phyloP scores from a whole-genome alignment of 35 echinoderm and acorn worm genomes.

The Holothuria glaberrima region DNA sequence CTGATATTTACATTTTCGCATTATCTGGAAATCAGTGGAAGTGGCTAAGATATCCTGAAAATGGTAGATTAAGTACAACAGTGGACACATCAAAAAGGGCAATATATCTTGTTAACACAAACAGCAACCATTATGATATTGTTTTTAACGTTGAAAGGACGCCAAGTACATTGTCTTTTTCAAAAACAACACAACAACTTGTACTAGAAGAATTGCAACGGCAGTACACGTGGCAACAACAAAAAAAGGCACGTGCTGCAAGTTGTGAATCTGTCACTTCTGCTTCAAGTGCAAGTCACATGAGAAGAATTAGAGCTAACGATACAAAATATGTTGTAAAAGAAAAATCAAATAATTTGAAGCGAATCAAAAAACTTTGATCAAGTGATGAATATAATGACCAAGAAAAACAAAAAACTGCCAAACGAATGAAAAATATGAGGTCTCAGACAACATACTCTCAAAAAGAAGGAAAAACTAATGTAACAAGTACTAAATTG shows the following conservation, averaged over 20 bases:
- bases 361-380: background rate
- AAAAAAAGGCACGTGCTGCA: background rate
- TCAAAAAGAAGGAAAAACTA: slow-evolving; percentile 33
- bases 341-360: slow-evolving; percentile 18
- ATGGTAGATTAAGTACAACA: slow-evolving; percentile 8
- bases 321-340: background rate
- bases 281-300: slow-evolving; percentile 8
- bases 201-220: slow-evolving; percentile 5
- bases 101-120: slow-evolving; percentile 44
- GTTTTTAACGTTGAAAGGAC: background rate
- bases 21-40: slow-evolving; percentile 22
- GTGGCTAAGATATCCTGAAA: slow-evolving; percentile 20
- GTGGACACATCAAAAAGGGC: background rate
- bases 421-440: background rate
- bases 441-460: background rate
- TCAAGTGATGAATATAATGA: slow-evolving; percentile 2
- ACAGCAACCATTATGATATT: slow-evolving; percentile 49
- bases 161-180: background rate
- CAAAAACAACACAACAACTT: slow-evolving; percentile 28
- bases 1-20: slow-evolving; percentile 35
- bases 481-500: slow-evolving; percentile 8
- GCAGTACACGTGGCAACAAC: slow-evolving; percentile 17
- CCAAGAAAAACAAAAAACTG: background rate
- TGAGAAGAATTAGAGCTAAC: slow-evolving; percentile 11
- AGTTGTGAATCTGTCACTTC: background rate